Base-by-base conservation (phyloP, 64 coral and sea anemone genomes). In the Stichodactyla mertensii region DNA sequence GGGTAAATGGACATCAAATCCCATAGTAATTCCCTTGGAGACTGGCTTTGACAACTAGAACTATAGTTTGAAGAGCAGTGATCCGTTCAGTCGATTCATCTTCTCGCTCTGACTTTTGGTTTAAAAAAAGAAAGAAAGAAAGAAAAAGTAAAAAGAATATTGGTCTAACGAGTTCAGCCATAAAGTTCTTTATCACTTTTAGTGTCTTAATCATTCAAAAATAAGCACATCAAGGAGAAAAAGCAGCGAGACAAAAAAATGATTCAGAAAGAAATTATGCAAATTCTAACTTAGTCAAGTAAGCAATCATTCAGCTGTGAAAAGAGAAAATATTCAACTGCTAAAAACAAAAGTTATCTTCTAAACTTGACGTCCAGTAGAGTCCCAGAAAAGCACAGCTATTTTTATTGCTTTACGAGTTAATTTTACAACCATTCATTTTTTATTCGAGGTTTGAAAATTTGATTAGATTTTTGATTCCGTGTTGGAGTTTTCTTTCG, bases 201-300 rank as follows among this genome's bases (percentile, higher is more conserved):
- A 74, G 69, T 74, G 69, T 26, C 12, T 27, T 74, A 11, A 6
- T 20, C 16, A 20, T n/a, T 26, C 0, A 11, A 74, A 36, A 74
- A 31, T n/a, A 74, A 74, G 8, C 24, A 36, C 8, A 26, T 74
- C 4, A 74, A 74, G 24, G 10, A 11, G 24, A 74, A 74, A 74
- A 74, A 71, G 9, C 66, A 71, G 66, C 26, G 69, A 74, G 24
- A 74, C 23, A 69, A 9, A 69, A 67, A 20, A 69, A 7, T 69
- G 1, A 74, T 74, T 74, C 24, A 74, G 24, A 74, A 74, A 74
- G 69, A 74, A 74, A 31, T 74, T 74, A 74, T 74, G 69, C 69
- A 74, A 74, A 74, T 74, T 27, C 22, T 23, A 12, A 74, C 16
- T 74, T 23, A 26, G n/a, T 74, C 69, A 74, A 74, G 69, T 74